Conservation (phyloP, 2,113 vertebrate species). For the Silurus asotus region DNA sequence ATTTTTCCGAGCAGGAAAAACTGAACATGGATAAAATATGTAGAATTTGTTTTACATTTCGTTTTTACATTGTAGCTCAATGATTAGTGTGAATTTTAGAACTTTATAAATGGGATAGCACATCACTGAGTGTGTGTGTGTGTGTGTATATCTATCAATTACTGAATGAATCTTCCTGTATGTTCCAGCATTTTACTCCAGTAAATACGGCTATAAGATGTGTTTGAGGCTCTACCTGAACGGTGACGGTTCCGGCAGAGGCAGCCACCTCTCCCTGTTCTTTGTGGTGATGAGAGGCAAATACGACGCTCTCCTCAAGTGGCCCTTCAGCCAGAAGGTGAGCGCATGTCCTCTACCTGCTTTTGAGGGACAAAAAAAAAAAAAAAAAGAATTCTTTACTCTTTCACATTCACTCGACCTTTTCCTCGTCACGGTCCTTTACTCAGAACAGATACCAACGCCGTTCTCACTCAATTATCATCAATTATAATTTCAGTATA, state of each 20-base stretch:
- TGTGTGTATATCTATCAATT: no score
- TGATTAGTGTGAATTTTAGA: background rate
- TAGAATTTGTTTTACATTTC: no score
- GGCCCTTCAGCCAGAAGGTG: constrained; percentile 77
- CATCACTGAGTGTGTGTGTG: background rate
- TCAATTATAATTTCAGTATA: background rate
- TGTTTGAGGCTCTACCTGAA: constrained; percentile 79
- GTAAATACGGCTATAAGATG: constrained; percentile 80
- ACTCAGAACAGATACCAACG: background rate
- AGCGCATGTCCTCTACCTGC: constrained; percentile 40
- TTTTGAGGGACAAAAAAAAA: no score
- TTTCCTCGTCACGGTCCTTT: background rate
- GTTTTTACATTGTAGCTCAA: no score
- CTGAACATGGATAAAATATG: no score
- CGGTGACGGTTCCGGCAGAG: constrained; percentile 76
- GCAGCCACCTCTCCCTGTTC: constrained; percentile 77
- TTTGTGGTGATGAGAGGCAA: constrained; percentile 76
- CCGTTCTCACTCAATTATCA: background rate
- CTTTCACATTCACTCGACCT: background rate
- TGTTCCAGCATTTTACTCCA: constrained; percentile 79
- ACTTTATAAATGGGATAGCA: background rate
- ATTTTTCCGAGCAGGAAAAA: no score
- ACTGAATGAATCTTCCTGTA: background rate
- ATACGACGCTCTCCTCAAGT: constrained; percentile 73
- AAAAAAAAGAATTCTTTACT: no score